Base-by-base conservation (phyloP, 2,888 invertebrate genomes). In the Scaptomyza reducta region DNA sequence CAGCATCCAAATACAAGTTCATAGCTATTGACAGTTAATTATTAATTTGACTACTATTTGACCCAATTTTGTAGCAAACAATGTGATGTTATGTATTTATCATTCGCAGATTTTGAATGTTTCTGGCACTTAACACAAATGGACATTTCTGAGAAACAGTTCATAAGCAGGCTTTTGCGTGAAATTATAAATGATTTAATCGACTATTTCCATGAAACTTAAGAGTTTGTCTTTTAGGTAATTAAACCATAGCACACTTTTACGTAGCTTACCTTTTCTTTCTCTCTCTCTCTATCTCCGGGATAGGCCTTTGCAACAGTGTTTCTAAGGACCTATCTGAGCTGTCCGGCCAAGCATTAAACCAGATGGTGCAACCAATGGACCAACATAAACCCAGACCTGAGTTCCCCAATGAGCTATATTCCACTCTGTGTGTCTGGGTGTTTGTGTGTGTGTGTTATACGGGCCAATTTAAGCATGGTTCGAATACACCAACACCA, bases 381-480 rank as follows among this genome's bases (percentile, higher is more conserved):
- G 47, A 57, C 33, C 72, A 55, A 57, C 29, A 42, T 35, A 49
- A 67, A 7, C 35, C 55, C 69, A 57, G 60, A 73, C 35, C 74
- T 53, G 42, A 61, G 69, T 44, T 2, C 35, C 35, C 27, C 54
- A 65, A 67, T 51, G 51, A 46, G 44, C 35, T 54, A 35, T 9
- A 9, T 40, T 40, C 3, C 1, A 6, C 38, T 9, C 3, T 40
- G 38, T 35, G 6, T 35, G 35, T n/a, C 2, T n/a, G 35, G 6
- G n/a, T 2, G n/a, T 31, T 2, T 6, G n/a, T 6, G 35, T 33
- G 13, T 46, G 33, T 44, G 25, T 47, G 27, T 13, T 59, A 51
- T 69, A 27, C 41, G 62, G 72, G 75, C 55, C 54, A 72, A 70
- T 72, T 72, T 63, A 40, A 16, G 41, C 53, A 69, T 27, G 53